Conservation (phyloP, 2,888 invertebrate species). For the Rotaria macrura region DNA sequence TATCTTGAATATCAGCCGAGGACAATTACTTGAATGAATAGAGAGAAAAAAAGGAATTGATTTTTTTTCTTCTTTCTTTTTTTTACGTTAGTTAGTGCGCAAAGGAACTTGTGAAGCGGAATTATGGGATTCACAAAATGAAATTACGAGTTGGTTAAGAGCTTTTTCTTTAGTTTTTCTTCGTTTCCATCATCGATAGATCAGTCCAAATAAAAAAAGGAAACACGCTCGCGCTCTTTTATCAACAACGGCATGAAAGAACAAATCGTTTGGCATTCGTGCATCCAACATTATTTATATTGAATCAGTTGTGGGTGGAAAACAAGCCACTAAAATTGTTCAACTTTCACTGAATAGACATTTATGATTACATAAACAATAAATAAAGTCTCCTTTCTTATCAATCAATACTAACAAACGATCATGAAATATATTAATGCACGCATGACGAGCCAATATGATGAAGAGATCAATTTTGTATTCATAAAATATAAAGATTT, state of each 20-base stretch:
- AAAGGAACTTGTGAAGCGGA: not conserved
- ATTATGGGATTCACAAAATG: not conserved
- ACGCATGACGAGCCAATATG: not conserved
- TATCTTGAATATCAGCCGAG: not conserved
- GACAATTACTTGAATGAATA: not conserved
- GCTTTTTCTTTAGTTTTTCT: not conserved
- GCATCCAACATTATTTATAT: not conserved
- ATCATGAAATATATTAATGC: not conserved
- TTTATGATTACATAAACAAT: not conserved
- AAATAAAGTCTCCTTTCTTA: not conserved
- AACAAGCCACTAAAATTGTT: not conserved
- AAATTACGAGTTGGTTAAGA: conserved; percentile 3
- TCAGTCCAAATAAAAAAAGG: not conserved
- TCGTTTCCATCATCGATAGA: not conserved
- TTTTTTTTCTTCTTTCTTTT: not conserved
- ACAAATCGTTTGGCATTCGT: not conserved
- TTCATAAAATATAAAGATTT: not conserved
- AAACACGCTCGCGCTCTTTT: not conserved
- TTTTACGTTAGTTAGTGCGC: not conserved
- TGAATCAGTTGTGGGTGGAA: too few relatives aligned
- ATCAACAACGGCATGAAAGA: not conserved
- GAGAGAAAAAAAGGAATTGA: not conserved
- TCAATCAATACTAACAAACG: not conserved
- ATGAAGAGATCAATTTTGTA: not conserved
- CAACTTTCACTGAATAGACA: not conserved